A percentile compares a stretch with the other conserved stretches of the same genome.
Evolutionary conservation across 2,888 invertebrate species (phyloP).

Genomic region (Noctua fimbriata): DNA sequence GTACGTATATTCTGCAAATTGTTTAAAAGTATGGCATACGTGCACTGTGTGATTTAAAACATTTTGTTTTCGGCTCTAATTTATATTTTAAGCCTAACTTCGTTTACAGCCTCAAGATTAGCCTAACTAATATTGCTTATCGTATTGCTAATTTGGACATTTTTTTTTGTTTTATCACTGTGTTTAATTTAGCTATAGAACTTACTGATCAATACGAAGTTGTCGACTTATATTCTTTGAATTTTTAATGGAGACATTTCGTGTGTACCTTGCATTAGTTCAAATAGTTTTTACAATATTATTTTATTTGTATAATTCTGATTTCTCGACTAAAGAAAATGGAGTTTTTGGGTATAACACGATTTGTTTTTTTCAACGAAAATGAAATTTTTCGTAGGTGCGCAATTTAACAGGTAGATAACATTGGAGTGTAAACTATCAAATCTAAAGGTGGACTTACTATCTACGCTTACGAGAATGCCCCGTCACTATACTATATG

Average conservation of each 20-base stretch:
- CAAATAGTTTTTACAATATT: constrained; percentile 45
- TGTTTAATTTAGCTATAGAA: constrained; percentile 46
- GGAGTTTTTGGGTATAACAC: constrained; percentile 35
- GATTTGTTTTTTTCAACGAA: constrained; percentile 18
- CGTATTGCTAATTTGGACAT: constrained; percentile 66
- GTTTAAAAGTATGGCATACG: constrained; percentile 23
- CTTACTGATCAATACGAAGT: constrained; percentile 46
- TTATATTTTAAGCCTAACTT: constrained; percentile 44
- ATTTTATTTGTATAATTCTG: constrained; percentile 76
- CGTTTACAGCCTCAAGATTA: constrained; percentile 59
- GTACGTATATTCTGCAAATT: constrained; percentile 9
- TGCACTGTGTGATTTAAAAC: neutral
- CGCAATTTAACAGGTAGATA: constrained; percentile 89
- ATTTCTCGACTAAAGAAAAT: constrained; percentile 33
- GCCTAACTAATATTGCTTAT: constrained; percentile 68
- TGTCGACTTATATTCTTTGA: constrained; percentile 46
- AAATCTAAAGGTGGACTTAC: constrained; percentile 55
- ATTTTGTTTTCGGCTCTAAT: constrained; percentile 18
- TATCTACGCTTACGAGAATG: constrained; percentile 35
- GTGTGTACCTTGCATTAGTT: constrained; percentile 55
- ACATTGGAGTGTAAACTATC: constrained; percentile 56
- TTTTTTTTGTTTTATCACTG: constrained; percentile 63
- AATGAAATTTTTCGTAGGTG: constrained; percentile 67
- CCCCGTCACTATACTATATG: constrained; percentile 45
- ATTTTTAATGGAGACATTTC: constrained; percentile 46